Conservation (phyloP, 1,140 invertebrate genomes). For the Steinernema feltiae region DNA sequence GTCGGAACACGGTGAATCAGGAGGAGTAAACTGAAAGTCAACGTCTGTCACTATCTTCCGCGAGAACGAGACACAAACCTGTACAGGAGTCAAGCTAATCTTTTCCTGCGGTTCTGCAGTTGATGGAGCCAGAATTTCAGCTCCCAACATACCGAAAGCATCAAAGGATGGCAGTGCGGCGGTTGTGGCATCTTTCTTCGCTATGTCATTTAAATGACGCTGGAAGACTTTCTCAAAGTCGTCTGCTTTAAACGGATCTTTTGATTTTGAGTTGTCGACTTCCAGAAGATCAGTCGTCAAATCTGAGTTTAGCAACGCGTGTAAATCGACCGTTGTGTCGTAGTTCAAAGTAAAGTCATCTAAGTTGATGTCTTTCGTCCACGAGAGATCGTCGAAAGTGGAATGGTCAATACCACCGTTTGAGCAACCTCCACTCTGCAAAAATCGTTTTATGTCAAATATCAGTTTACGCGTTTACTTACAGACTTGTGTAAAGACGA, state of each 20-base stretch:
- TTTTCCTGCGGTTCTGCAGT: neutral
- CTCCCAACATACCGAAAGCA: neutral
- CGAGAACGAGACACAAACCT: neutral
- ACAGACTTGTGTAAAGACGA: neutral
- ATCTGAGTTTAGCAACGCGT: neutral
- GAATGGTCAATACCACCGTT: neutral
- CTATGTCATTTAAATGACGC: neutral
- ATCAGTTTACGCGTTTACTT: neutral
- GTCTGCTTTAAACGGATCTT: neutral
- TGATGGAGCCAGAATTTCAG: neutral
- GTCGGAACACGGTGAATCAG: conserved; percentile 26
- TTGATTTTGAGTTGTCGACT: neutral
- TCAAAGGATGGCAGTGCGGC: neutral
- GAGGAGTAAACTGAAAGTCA: conserved; percentile 34
- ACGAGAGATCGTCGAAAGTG: neutral
- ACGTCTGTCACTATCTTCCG: neutral
- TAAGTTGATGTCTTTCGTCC: conserved; percentile 1
- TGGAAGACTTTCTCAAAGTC: neutral
- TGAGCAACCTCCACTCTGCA: neutral
- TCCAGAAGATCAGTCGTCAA: neutral
- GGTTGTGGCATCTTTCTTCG: neutral
- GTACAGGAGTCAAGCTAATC: conserved; percentile 18
- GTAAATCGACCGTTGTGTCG: neutral
- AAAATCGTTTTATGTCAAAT: neutral
- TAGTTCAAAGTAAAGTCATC: neutral